Conservation (phyloP, 2,797 vertebrate species). For the Pithecia hirsuta region DNA sequence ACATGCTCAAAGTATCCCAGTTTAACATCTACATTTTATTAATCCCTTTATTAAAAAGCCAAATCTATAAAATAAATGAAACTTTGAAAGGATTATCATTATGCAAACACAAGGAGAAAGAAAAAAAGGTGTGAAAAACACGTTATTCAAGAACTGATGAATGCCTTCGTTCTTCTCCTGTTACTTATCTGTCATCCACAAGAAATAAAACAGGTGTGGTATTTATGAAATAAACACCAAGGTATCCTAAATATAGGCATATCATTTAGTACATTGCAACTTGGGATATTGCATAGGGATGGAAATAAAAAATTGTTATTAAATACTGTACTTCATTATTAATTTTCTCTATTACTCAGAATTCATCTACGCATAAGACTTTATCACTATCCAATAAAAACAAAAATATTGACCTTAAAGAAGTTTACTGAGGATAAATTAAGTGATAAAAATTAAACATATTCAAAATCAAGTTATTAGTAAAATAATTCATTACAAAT, state of each 20-base stretch:
- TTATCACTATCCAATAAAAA: neutral
- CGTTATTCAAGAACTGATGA: neutral
- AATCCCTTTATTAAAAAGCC: neutral
- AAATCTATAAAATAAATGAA: conserved; percentile 26
- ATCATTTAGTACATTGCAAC: neutral
- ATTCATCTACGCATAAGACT: neutral
- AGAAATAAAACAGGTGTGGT: neutral
- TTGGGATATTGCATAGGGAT: neutral
- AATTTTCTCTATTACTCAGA: neutral
- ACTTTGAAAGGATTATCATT: conserved; percentile 6
- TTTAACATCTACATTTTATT: neutral
- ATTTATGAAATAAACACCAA: neutral
- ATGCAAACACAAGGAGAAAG: neutral
- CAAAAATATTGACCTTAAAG: neutral
- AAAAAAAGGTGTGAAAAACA: neutral
- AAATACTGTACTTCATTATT: neutral
- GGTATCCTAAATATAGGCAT: neutral
- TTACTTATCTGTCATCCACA: neutral
- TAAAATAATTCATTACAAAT: neutral
- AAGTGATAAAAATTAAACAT: neutral
- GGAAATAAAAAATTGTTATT: conserved; percentile 1
- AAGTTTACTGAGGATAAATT: neutral
- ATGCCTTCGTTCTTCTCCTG: neutral
- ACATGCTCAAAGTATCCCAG: conserved; percentile 15
- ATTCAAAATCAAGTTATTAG: neutral